A percentile compares a stretch with the other conserved stretches of the same genome.
phyloP scores from a whole-genome alignment of 2,888 invertebrate genomes.

The Sphecodes monilicornis region DNA sequence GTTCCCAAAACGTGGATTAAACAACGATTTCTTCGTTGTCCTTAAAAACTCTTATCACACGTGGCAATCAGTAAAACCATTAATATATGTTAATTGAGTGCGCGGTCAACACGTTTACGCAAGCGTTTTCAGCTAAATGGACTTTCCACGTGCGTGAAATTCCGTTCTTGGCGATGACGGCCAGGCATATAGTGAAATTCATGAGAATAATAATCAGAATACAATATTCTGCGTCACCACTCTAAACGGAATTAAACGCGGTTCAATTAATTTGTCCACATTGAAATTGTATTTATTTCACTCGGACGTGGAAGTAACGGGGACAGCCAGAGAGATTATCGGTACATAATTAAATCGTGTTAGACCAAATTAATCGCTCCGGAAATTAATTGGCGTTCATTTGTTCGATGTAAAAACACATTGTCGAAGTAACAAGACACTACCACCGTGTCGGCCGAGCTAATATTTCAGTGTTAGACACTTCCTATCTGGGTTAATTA shows the following conservation, averaged over 20 bases:
- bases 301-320: not conserved
- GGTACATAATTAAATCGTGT: slow-evolving; percentile 4
- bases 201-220: not conserved
- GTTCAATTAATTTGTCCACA: not conserved
- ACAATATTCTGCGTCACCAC: not conserved
- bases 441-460: not conserved
- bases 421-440: not conserved
- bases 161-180: not conserved
- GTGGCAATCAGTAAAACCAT: not conserved
- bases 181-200: not conserved
- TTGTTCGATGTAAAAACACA: not conserved
- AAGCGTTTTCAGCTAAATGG: not conserved
- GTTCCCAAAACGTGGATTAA: not conserved
- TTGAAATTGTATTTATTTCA: slow-evolving; percentile 15
- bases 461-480: slow-evolving; percentile 48
- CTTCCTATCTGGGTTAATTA: slow-evolving; percentile 46
- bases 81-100: not conserved
- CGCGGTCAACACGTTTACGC: not conserved
- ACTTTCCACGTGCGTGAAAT: not conserved
- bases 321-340: not conserved
- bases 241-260: slow-evolving; percentile 1
- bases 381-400: not conserved
- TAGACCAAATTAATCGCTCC: not conserved
- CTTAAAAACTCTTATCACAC: not conserved
- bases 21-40: too few relatives aligned